Evolutionary conservation across 2,113 vertebrate species (phyloP).

Genomic region (Hippocampus zosterae): DNA sequence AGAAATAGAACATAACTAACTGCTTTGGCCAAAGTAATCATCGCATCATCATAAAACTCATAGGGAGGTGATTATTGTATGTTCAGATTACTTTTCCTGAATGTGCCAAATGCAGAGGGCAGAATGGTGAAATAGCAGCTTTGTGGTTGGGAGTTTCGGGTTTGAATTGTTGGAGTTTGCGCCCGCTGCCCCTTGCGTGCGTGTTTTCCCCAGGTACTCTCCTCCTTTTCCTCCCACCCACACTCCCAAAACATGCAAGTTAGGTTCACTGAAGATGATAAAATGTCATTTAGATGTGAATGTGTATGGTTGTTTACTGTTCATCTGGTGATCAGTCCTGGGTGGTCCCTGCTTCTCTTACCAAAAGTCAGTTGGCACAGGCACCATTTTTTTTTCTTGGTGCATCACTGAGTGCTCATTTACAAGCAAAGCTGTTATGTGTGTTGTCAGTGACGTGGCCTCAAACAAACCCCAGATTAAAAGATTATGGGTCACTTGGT

Average conservation of each 20-base stretch:
- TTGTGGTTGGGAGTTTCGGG: neutral
- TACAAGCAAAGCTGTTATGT: neutral
- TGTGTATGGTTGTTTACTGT: neutral
- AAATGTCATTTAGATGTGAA: neutral
- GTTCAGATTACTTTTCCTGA: neutral
- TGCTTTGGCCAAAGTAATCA: neutral
- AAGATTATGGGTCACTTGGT: constrained; percentile 51
- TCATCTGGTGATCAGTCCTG: neutral
- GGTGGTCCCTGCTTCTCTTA: neutral
- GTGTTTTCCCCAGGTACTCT: neutral
- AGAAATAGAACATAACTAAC: neutral
- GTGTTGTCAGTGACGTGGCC: constrained; percentile 40
- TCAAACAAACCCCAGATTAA: constrained; percentile 62
- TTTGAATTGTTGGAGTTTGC: neutral
- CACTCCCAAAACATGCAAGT: neutral
- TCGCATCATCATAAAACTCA: neutral
- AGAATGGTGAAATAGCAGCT: neutral
- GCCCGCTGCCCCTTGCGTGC: neutral
- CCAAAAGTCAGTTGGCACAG: too few relatives aligned
- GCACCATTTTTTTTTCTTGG: neutral
- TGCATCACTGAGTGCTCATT: neutral
- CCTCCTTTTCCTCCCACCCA: neutral
- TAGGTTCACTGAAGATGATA: neutral
- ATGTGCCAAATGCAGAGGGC: neutral
- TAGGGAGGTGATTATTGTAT: neutral